Conservation (phyloP, 2,888 invertebrate species). For the Aspidapion aeneum region DNA sequence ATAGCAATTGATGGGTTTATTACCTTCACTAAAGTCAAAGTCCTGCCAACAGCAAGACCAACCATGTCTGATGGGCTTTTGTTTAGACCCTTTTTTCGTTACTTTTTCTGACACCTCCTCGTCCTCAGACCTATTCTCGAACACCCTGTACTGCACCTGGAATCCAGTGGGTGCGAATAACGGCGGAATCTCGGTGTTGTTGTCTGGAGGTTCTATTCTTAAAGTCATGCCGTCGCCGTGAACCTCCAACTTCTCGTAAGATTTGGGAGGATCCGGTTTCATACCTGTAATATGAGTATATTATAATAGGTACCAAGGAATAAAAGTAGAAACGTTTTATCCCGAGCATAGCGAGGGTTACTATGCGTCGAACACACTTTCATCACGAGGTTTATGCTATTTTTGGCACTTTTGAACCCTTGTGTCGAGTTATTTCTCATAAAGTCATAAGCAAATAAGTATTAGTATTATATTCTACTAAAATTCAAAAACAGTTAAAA, state of each 20-base stretch:
- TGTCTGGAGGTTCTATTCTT: not conserved
- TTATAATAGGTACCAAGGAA: too few species aligned
- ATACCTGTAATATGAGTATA: not conserved
- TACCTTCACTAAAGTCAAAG: not conserved
- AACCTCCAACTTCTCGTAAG: not conserved
- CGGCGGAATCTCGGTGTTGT: not conserved
- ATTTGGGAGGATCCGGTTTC: not conserved
- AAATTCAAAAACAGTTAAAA: too few species aligned
- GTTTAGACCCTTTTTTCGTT: not conserved
- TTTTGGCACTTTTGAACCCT: too few species aligned
- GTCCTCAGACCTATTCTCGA: not conserved
- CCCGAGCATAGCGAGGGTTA: too few species aligned
- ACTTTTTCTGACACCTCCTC: not conserved
- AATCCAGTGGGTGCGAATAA: not conserved
- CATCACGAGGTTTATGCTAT: too few species aligned
- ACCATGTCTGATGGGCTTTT: not conserved
- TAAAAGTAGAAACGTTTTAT: too few species aligned
- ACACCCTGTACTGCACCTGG: not conserved
- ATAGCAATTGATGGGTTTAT: too few species aligned
- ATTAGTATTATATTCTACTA: too few species aligned
- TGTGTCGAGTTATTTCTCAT: too few species aligned
- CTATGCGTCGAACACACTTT: too few species aligned
- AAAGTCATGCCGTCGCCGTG: not conserved
- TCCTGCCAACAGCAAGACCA: not conserved
- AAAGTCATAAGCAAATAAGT: too few species aligned